Conservation (phyloP, 2,797 vertebrate genomes). For the Sternotherus odoratus region DNA sequence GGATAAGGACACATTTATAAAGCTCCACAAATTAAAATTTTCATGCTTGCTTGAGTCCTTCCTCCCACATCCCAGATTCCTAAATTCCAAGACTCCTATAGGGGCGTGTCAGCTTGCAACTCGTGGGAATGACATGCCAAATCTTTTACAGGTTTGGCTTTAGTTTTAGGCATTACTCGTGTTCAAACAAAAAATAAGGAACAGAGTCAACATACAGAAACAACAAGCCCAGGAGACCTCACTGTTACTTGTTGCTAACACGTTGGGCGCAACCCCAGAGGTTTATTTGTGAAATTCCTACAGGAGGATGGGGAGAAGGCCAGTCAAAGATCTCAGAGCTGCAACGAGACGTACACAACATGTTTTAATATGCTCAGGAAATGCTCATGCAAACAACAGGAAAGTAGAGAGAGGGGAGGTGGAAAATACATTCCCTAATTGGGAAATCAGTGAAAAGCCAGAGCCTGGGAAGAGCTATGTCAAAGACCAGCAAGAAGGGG, state of each 20-base stretch:
- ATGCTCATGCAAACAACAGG: background rate
- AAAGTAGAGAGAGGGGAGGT: background rate
- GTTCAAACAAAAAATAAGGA: background rate
- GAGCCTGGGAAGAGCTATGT: rapidly evolving
- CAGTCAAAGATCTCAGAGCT: background rate
- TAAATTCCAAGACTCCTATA: conserved; percentile 31
- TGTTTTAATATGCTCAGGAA: background rate
- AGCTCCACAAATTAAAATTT: background rate
- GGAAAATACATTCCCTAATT: background rate
- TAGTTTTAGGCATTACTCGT: conserved; percentile 48
- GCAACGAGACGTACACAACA: background rate
- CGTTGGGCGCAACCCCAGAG: rapidly evolving
- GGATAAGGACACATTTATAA: background rate
- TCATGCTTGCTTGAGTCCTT: background rate
- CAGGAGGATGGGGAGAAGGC: rapidly evolving
- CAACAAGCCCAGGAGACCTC: background rate
- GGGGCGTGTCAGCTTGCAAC: conserved; percentile 31
- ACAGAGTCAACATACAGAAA: background rate
- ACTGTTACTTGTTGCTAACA: rapidly evolving
- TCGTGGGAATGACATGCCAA: conserved; percentile 58
- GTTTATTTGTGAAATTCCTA: conserved; percentile 15
- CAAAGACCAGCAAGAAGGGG: background rate
- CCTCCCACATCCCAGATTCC: conserved; percentile 37
- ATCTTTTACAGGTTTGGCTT: conserved; percentile 59
- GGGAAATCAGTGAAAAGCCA: background rate